phyloP scores from a whole-genome alignment of 2,888 invertebrate genomes.

The Galeopsomyia nigrocyanea region DNA sequence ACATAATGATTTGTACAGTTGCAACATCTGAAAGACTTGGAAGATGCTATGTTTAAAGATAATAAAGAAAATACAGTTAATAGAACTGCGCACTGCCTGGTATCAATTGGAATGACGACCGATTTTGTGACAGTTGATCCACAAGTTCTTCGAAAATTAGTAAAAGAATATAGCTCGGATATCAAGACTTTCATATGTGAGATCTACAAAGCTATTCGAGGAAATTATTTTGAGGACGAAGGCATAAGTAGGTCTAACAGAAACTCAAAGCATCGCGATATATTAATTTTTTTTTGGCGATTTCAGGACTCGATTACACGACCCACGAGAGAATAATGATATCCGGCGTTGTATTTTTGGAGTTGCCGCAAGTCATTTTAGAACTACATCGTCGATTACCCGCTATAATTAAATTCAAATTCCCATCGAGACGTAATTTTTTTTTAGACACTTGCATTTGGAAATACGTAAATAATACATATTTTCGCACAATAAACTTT shows the following conservation, averaged over 20 bases:
- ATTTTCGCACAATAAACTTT: slow-evolving; percentile 1
- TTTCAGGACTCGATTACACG: slow-evolving; percentile 59
- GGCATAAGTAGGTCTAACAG: slow-evolving; percentile 54
- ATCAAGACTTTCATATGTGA: slow-evolving; percentile 60
- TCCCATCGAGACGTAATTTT: slow-evolving; percentile 60
- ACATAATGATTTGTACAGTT: slow-evolving; percentile 50
- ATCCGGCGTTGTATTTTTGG: slow-evolving; percentile 63
- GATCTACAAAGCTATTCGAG: slow-evolving; percentile 59
- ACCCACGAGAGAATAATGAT: slow-evolving; percentile 63
- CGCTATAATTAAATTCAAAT: slow-evolving; percentile 48
- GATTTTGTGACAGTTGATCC: slow-evolving; percentile 56
- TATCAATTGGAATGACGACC: slow-evolving; percentile 60
- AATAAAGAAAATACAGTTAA: slow-evolving; percentile 57
- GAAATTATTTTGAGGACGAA: slow-evolving; percentile 61
- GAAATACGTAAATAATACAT: no score
- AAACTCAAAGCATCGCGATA: not conserved
- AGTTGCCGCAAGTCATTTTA: slow-evolving; percentile 59
- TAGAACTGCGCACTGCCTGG: slow-evolving; percentile 56
- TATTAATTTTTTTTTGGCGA: slow-evolving; percentile 22
- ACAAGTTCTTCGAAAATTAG: slow-evolving; percentile 54
- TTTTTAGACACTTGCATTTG: no score
- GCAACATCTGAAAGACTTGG: slow-evolving; percentile 55
- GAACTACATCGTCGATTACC: slow-evolving; percentile 60
- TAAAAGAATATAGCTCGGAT: slow-evolving; percentile 52
- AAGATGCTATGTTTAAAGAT: slow-evolving; percentile 57